phyloP scores from a whole-genome alignment of 1,140 invertebrate genomes.

The Plutomurus gul region DNA sequence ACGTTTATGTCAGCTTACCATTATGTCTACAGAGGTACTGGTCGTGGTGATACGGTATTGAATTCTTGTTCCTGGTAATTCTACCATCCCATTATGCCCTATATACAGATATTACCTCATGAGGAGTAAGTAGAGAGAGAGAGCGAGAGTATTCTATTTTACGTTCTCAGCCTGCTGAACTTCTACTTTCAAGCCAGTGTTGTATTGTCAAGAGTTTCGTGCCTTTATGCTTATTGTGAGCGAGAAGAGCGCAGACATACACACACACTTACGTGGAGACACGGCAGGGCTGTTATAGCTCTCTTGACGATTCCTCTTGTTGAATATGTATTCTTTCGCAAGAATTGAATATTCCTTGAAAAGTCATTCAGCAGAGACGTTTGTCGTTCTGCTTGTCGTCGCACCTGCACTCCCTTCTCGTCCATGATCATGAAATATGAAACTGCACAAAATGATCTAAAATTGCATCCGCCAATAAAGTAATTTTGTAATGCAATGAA shows the following conservation, averaged over 20 bases:
- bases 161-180: no score
- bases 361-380: conserved; percentile 8
- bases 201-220: no score
- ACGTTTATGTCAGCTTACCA: conserved; percentile 6
- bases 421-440: conserved; percentile 25
- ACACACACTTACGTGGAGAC: neutral
- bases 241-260: neutral
- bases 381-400: neutral
- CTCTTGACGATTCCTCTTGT: conserved; percentile 26
- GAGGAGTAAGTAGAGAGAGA: no score
- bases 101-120: neutral
- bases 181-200: no score
- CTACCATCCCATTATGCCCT: neutral
- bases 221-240: neutral
- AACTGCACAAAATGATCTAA: neutral
- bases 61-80: neutral
- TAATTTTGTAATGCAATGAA: neutral
- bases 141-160: no score
- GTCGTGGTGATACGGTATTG: no score
- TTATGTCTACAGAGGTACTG: neutral
- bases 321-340: conserved; percentile 16
- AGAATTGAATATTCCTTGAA: conserved; percentile 7
- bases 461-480: conserved; percentile 2
- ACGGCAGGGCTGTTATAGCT: neutral
- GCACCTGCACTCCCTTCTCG: neutral